Evolutionary conservation across 2,113 vertebrate species (phyloP), one percentile per base, ranked within the genome.

Genomic region (Aptenodytes patagonicus): DNA sequence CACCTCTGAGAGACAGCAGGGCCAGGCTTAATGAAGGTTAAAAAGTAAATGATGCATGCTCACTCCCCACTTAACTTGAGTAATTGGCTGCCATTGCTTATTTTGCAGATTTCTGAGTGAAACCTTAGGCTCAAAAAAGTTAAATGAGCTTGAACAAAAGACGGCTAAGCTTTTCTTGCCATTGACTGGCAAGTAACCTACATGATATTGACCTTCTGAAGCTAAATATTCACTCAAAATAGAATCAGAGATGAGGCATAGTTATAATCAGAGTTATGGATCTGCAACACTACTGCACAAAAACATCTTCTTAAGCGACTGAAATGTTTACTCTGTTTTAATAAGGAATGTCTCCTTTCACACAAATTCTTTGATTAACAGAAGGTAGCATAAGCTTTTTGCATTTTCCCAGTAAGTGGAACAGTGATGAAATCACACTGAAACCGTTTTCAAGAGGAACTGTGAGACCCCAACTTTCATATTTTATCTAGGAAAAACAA

Each of bases 61-160:
- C 28, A 61, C 25, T 94, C 44, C 42, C 47, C 79, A 71, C 57
- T 97, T 96, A 96, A 92, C 66, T 83, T 83, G 65, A 97, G 89
- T 94, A 97, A 97, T 93, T 95, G 87, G 17, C 69, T 96, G 91
- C n/a, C 46, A 83, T 31, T 94, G 65, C 90, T 96, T 97, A 92
- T 96, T 97, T 97, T 96, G 91, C 92, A 97, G 57, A 95, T 96
- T 90, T 95, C 70, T 93, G 64, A 89, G 71, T 85, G 83, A 98
- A 97, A 95, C 32, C 15, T 80, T 77, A 85, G 21, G 64, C 47
- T 96, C 66, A 76, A 80, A 76, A 90, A 91, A 38, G 11, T 92
- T 97, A 97, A 98, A 98, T 97, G 95, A 96, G 13, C 87, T 97
- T 95, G 91, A 98, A 97, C 89, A 91, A 46, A 94, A 94, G 61